Percentiles rank a stretch among this genome's conserved stretches.
Evolutionary conservation across 2,113 vertebrate genomes (phyloP).

Genomic region (Pteropus alecto): DNA sequence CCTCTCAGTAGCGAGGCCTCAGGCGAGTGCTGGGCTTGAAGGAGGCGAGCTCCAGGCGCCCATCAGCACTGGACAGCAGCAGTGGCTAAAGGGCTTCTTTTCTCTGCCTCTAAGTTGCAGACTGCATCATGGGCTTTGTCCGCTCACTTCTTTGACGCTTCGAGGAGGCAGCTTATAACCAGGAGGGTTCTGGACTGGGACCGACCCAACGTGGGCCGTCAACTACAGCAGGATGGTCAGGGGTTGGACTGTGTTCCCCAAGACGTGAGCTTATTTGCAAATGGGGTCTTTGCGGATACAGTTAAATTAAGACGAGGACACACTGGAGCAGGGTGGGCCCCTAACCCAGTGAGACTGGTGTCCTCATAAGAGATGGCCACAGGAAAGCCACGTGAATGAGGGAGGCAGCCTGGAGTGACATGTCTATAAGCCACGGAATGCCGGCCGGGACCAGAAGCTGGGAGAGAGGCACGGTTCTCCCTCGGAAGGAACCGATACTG

Average conservation of each 20-base stretch:
- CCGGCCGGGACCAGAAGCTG: not conserved
- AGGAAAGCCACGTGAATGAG: accelerated
- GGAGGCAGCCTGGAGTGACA: not conserved
- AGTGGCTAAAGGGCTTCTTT: not conserved
- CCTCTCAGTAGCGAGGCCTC: not conserved
- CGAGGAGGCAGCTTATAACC: accelerated
- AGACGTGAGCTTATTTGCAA: too few relatives aligned
- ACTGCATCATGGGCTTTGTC: not conserved
- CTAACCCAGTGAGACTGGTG: not conserved
- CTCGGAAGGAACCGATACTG: not conserved
- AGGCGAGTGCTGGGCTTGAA: not conserved
- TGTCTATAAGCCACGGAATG: accelerated
- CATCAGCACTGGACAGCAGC: accelerated
- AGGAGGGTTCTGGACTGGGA: not conserved
- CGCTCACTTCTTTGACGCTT: not conserved
- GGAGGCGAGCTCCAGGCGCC: accelerated
- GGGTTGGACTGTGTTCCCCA: accelerated
- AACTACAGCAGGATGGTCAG: accelerated
- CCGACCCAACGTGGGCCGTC: not conserved
- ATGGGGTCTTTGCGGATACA: not conserved
- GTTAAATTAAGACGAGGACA: not conserved
- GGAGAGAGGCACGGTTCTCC: not conserved
- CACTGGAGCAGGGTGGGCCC: accelerated
- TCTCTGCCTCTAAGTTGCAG: not conserved
- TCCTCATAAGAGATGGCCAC: accelerated